Conservation (phyloP, 2,888 invertebrate genomes). For the Polymixis lichenea region DNA sequence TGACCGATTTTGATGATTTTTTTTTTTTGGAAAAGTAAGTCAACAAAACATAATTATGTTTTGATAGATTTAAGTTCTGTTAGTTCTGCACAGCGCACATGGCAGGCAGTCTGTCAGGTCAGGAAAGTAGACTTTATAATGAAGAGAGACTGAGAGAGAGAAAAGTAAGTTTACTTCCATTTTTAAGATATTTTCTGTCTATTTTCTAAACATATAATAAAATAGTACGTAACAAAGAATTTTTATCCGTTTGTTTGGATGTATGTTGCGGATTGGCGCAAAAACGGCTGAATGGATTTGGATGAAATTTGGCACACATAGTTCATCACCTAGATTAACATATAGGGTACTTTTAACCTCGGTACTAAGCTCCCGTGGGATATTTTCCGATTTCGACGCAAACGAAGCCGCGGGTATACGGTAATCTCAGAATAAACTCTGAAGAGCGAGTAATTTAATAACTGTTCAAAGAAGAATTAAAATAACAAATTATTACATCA, state of each 20-base stretch:
- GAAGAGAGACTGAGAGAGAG: too few species aligned
- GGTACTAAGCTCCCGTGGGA: background rate
- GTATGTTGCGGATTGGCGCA: background rate
- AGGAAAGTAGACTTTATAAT: background rate
- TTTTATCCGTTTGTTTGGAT: too few species aligned
- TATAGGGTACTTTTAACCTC: too few species aligned
- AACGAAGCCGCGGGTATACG: background rate
- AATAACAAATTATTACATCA: conserved; percentile 3
- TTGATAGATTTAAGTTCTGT: too few species aligned
- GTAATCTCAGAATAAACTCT: background rate
- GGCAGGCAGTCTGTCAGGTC: background rate
- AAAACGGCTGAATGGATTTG: background rate
- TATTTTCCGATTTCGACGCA: too few species aligned
- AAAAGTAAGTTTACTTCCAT: too few species aligned
- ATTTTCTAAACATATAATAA: background rate
- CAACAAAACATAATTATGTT: too few species aligned
- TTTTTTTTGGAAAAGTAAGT: too few species aligned
- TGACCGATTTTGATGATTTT: too few species aligned
- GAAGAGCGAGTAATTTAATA: background rate
- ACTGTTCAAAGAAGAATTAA: background rate
- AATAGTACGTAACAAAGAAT: too few species aligned
- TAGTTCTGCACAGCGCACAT: background rate
- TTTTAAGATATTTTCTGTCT: background rate
- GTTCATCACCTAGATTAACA: background rate
- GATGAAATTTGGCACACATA: background rate